phyloP scores from a whole-genome alignment of 1,140 invertebrate species.

The Hermetia illucens region DNA sequence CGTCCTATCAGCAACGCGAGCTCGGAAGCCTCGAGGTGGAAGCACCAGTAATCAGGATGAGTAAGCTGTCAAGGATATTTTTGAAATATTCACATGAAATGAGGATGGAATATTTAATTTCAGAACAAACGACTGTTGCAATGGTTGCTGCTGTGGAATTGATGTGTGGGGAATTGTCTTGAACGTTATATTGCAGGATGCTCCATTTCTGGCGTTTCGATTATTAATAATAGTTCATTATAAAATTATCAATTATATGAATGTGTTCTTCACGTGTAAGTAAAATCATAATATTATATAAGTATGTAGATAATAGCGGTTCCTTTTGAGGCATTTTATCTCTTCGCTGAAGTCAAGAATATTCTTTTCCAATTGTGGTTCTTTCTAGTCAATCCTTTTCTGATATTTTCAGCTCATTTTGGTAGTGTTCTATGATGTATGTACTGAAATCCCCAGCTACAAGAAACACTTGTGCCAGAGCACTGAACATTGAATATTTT shows the following conservation, averaged over 20 bases:
- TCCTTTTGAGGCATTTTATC: not conserved
- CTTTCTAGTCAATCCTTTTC: not conserved
- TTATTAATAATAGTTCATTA: constrained; percentile 73
- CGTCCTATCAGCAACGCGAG: constrained; percentile 75
- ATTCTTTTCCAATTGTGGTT: not conserved
- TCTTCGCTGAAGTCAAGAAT: not conserved
- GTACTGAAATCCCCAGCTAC: no score
- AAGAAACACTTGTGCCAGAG: no score
- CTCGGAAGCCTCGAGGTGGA: constrained; percentile 34
- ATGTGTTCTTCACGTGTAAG: constrained; percentile 85
- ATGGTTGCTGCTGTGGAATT: constrained; percentile 56
- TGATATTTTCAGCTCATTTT: not conserved
- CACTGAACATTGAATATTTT: no score
- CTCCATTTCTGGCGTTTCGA: constrained; percentile 70
- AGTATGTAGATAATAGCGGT: not conserved
- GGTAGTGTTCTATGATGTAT: no score
- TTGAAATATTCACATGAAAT: not conserved
- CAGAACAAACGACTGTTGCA: constrained; percentile 27
- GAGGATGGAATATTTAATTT: not conserved
- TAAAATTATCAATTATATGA: constrained; percentile 80
- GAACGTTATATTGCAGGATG: constrained; percentile 66
- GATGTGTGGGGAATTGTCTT: constrained; percentile 71
- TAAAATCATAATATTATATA: not conserved
- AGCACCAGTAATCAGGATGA: constrained; percentile 20
- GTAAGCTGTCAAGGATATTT: constrained; percentile 10